Evolutionary conservation across 2,888 invertebrate species (phyloP).

Genomic region (Galeopsomyia nigrocyanea): DNA sequence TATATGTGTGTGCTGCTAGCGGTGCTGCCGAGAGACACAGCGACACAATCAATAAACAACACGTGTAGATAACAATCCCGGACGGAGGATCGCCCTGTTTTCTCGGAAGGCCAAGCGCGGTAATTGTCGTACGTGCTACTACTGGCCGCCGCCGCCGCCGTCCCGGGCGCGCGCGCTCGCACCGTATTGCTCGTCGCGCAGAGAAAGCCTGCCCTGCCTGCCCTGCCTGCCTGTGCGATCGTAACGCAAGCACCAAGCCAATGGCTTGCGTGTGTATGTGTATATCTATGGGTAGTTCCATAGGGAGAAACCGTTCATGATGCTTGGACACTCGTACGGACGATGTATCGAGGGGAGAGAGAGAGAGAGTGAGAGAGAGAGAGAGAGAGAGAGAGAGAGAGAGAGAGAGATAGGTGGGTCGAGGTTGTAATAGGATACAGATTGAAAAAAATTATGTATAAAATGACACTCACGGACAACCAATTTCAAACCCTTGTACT

Average conservation of each 20-base stretch:
- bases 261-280: conserved; percentile 27
- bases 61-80: conserved; percentile 68
- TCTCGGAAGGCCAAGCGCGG: conserved; percentile 61
- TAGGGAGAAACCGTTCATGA: background rate
- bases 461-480: too few species aligned
- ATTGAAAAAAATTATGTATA: too few species aligned
- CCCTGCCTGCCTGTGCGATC: conserved; percentile 30
- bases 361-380: conserved; percentile 2
- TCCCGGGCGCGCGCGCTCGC: conserved; percentile 23
- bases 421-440: too few species aligned
- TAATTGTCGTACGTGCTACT: conserved; percentile 65
- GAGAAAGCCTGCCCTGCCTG: conserved; percentile 21
- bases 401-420: too few species aligned
- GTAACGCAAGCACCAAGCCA: conserved; percentile 39
- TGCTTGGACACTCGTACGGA: too few species aligned
- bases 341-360: conserved; percentile 3
- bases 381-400: too few species aligned
- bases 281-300: conserved; percentile 8
- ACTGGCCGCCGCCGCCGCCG: conserved; percentile 50
- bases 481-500: too few species aligned
- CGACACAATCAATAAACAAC: conserved; percentile 67
- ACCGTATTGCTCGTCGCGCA: background rate
- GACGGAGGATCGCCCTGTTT: conserved; percentile 64
- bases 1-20: background rate
- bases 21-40: conserved; percentile 56